phyloP scores from a whole-genome alignment of 2,888 invertebrate genomes.

The Cryptocheilus praepositus region DNA sequence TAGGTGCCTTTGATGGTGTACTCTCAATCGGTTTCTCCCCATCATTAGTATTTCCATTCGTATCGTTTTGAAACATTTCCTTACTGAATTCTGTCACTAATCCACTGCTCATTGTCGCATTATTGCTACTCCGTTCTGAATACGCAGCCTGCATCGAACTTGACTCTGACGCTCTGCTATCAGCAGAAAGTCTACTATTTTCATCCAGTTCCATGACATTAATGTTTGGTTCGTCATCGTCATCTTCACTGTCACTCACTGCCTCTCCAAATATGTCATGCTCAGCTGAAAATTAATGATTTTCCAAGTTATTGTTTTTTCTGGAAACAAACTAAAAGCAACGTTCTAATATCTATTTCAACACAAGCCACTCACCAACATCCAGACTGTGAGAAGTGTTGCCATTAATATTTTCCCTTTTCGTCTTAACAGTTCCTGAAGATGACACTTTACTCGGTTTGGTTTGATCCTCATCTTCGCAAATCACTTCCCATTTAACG shows the following conservation, averaged over 20 bases:
- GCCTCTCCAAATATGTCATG: slow-evolving; percentile 95
- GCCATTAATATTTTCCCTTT: slow-evolving; percentile 67
- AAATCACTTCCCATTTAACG: slow-evolving; percentile 92
- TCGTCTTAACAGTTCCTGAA: slow-evolving; percentile 69
- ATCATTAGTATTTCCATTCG: slow-evolving; percentile 36
- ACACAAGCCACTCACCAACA: slow-evolving; percentile 68
- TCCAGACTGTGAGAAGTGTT: slow-evolving; percentile 74
- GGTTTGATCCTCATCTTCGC: slow-evolving; percentile 87
- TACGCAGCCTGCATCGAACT: slow-evolving; percentile 77
- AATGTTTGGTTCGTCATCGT: slow-evolving; percentile 82
- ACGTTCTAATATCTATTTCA: background rate
- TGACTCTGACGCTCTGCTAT: slow-evolving; percentile 84
- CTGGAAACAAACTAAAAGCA: slow-evolving; percentile 1
- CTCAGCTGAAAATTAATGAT: slow-evolving; percentile 76
- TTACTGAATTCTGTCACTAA: slow-evolving; percentile 80
- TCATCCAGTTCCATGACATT: slow-evolving; percentile 89
- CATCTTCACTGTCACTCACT: slow-evolving; percentile 92
- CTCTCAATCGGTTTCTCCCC: slow-evolving; percentile 55
- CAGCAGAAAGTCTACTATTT: slow-evolving; percentile 83
- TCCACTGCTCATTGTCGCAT: slow-evolving; percentile 64
- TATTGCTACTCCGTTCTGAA: slow-evolving; percentile 61
- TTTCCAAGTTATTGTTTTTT: background rate
- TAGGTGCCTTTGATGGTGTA: slow-evolving; percentile 53
- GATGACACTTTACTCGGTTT: slow-evolving; percentile 71
- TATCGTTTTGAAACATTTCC: slow-evolving; percentile 77